Evolutionary conservation across 1,140 invertebrate genomes (phyloP), one percentile per base, ranked within the genome.

Genomic region (Heterodera carotae): DNA sequence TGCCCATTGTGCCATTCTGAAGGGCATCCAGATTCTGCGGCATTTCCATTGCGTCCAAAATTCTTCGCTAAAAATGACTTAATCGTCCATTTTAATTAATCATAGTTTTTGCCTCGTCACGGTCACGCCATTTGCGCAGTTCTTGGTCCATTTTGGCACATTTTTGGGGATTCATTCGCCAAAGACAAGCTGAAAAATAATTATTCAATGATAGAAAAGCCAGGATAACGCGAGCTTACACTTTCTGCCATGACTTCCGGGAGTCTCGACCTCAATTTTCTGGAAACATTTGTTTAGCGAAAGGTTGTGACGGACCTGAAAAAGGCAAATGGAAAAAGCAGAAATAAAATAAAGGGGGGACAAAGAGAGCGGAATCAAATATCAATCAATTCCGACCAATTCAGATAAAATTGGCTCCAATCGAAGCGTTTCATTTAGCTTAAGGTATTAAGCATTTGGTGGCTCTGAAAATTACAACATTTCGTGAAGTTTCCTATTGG

Each of bases 251-350:
- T 79, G 76, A 75, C 78, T 76, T 8, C 76, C 76, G 29, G 76
- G 76, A 1, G 78, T 81, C 90, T 91, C 76, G 90, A 90, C 60
- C 89, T 81, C 83, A n/a, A 91, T 89, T 86, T 91, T 91, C 76
- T 89, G 89, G 83, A 91, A 91, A 81, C 90, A 91, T 83, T 91
- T 91, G 79, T 90, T 90, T 39, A 90, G 84, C 2, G 90, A 90
- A 25, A 91, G 84, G 84, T 91, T 91, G 79, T 91, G 90, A 25
- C 90, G 87, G 2, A 91, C 62, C 62, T 53, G 15, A 43, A 43
- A 7, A 43, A 2, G 39, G 7, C 2, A 43, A 43, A 43, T 43
- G n/a, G n/a, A n/a, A n/a, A n/a, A n/a, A n/a, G n/a, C n/a, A n/a
- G n/a, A n/a, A n/a, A n/a, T n/a, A n/a, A n/a, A n/a, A n/a, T n/a